These are phyloP conservation scores for Hystrix brachyura DNA, from an alignment of 2,113 vertebrate genomes.

Conservation along the genomic window DNA sequence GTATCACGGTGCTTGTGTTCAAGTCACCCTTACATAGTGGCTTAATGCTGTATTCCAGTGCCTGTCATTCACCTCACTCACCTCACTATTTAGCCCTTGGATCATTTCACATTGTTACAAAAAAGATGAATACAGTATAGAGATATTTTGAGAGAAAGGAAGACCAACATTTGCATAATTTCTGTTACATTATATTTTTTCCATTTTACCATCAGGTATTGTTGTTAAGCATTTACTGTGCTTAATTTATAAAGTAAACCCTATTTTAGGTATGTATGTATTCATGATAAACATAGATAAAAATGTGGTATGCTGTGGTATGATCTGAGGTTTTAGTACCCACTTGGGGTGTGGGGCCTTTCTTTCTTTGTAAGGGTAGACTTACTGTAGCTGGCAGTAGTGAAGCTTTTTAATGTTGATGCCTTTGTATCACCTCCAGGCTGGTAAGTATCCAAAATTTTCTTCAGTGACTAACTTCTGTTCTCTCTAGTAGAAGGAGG, in stretches of 20 bases:
- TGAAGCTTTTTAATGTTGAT: background rate
- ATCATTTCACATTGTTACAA: background rate
- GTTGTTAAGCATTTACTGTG: background rate
- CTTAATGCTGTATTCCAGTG: too few relatives aligned
- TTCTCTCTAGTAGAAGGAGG: background rate
- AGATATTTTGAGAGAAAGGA: background rate
- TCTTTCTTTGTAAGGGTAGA: background rate
- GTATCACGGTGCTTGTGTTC: background rate
- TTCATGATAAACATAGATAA: background rate
- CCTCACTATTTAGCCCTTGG: background rate
- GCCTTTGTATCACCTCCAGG: background rate
- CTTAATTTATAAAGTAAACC: background rate
- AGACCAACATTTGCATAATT: background rate
- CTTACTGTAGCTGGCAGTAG: background rate
- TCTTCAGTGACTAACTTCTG: background rate
- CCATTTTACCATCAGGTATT: background rate
- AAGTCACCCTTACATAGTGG: background rate
- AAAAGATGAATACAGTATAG: background rate
- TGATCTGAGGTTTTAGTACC: background rate
- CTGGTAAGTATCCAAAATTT: background rate
- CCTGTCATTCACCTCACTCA: background rate
- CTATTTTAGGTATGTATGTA: background rate
- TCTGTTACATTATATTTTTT: background rate
- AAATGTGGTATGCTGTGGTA: background rate
- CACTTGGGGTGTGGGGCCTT: background rate